phyloP scores from a whole-genome alignment of 2,888 invertebrate species.

The Phytoseiulus persimilis region DNA sequence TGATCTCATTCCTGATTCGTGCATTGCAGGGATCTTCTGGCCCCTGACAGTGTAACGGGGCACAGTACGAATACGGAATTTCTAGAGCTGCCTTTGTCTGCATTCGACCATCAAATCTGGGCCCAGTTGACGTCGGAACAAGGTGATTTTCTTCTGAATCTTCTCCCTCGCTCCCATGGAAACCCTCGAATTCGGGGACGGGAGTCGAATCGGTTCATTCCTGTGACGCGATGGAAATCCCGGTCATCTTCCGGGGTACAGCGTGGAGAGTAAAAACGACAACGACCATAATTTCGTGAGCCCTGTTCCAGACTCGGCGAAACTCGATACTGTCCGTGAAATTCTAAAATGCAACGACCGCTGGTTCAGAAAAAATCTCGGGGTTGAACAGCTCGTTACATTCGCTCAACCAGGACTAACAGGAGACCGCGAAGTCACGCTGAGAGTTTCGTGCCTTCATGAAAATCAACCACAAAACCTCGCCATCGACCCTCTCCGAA shows the following conservation, averaged over 20 bases:
- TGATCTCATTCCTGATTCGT: background rate
- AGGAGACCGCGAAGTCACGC: conserved; percentile 17
- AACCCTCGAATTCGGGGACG: background rate
- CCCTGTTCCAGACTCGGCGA: background rate
- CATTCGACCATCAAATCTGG: conserved; percentile 13
- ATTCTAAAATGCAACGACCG: background rate
- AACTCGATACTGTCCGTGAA: conserved; percentile 7
- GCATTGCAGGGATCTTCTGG: background rate
- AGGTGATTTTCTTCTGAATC: background rate
- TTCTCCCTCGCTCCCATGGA: too few relatives aligned
- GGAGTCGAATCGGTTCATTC: background rate
- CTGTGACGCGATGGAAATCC: background rate
- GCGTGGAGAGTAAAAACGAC: background rate
- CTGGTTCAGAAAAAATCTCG: conserved; percentile 27
- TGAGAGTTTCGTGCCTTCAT: background rate
- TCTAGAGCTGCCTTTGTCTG: background rate
- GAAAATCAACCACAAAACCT: background rate
- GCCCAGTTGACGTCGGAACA: conserved; percentile 14
- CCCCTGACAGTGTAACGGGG: background rate
- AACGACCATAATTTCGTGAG: background rate
- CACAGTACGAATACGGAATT: background rate
- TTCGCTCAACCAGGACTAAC: conserved; percentile 27
- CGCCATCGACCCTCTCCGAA: background rate
- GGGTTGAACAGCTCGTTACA: conserved; percentile 22
- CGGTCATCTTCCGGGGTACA: too few relatives aligned